A percentile compares a stretch with the other conserved stretches of the same genome.
These are phyloP conservation scores for Tetramorium simillimum DNA, from an alignment of 1,140 invertebrate genomes.

Conservation along the genomic window DNA sequence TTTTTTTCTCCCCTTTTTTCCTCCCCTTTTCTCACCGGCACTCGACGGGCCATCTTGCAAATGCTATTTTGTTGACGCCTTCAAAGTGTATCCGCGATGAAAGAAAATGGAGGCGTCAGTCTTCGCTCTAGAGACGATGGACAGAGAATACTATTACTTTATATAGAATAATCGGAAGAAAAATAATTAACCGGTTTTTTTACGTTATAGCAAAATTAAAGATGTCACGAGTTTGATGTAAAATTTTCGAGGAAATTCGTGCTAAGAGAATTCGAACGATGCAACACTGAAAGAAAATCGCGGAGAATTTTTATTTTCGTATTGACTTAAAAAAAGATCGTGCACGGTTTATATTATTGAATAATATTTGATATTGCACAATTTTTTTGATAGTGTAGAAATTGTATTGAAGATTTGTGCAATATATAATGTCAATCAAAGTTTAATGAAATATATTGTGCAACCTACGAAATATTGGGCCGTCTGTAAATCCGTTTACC, in stretches of 20 bases:
- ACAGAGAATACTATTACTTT: not conserved
- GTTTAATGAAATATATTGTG: no score
- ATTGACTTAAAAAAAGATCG: no score
- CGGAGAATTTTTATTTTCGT: no score
- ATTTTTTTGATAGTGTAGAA: no score
- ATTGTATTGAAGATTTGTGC: no score
- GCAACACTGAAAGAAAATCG: no score
- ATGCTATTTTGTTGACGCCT: constrained; percentile 22
- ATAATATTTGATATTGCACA: no score
- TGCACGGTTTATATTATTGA: no score
- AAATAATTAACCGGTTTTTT: not conserved
- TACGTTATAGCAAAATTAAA: not conserved
- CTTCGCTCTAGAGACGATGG: not conserved
- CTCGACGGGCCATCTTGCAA: constrained; percentile 8
- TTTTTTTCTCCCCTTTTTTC: not conserved
- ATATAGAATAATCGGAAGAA: not conserved
- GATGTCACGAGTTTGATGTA: not conserved
- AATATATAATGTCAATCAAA: no score
- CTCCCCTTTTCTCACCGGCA: constrained; percentile 1
- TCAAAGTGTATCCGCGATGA: not conserved
- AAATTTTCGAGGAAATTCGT: not conserved
- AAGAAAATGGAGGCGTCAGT: not conserved
- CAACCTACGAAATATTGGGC: no score
- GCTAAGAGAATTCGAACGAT: not conserved
- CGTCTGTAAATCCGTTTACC: no score